These are phyloP conservation scores for Okapia johnstoni DNA, from an alignment of 2,113 vertebrate species.

Conservation along the genomic window DNA sequence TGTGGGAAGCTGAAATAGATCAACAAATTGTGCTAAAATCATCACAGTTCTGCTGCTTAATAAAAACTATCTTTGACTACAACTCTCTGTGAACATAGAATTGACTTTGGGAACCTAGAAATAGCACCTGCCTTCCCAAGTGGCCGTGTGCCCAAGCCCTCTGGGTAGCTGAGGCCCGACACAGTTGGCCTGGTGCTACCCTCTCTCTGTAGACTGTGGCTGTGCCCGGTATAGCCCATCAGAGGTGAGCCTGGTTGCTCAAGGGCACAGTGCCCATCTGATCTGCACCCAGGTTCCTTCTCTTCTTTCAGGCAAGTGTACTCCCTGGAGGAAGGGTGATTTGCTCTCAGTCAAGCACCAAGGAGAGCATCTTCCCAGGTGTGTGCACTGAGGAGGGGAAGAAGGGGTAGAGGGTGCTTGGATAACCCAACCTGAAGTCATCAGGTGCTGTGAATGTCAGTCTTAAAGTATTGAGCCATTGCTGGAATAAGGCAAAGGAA, in stretches of 20 bases:
- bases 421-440: not conserved
- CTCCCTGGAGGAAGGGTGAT: not conserved
- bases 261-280: not conserved
- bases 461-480: not conserved
- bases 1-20: not conserved
- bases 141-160: not conserved
- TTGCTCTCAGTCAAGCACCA: not conserved
- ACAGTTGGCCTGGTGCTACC: not conserved
- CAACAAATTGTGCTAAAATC: not conserved
- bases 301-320: not conserved
- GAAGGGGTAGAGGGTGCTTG: too few relatives aligned
- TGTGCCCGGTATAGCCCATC: too few relatives aligned
- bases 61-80: conserved; percentile 22
- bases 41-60: not conserved
- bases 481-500: not conserved
- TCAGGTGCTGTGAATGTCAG: not conserved
- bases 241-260: not conserved
- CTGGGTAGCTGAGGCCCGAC: not conserved
- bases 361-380: not conserved
- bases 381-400: not conserved
- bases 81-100: not conserved
- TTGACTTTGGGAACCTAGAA: not conserved
- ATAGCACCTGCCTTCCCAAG: not conserved
- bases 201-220: not conserved
- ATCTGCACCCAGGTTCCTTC: not conserved